These are phyloP conservation scores for Cyrtonyx montezumae DNA, from an alignment of 2,113 vertebrate genomes.

Conservation along the genomic window DNA sequence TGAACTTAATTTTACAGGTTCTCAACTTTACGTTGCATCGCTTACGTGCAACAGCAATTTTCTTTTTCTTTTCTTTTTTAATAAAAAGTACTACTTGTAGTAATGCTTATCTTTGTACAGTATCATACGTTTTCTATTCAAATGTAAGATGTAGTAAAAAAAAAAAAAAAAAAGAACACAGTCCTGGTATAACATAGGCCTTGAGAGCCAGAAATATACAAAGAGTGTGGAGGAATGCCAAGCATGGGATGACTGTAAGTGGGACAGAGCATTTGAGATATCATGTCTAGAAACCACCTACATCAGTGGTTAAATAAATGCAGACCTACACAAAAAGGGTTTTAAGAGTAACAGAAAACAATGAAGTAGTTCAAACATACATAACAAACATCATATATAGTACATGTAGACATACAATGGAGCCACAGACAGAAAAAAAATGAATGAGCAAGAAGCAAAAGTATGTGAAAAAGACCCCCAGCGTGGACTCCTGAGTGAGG, in stretches of 20 bases:
- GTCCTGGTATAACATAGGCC: not conserved
- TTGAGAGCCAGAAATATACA: not conserved
- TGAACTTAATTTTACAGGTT: not conserved
- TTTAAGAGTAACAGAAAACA: not conserved
- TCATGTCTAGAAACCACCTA: not conserved
- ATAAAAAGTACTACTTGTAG: not conserved
- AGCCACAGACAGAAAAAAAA: not conserved
- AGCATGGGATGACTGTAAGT: not conserved
- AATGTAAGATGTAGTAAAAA: not conserved
- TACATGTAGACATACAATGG: not conserved
- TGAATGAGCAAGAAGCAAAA: not conserved
- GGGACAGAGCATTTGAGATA: not conserved
- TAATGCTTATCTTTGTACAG: not conserved
- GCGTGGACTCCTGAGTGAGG: not conserved
- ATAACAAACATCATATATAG: not conserved
- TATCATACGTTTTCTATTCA: not conserved
- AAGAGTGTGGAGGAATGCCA: not conserved
- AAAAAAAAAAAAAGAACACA: not conserved
- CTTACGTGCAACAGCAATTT: not conserved
- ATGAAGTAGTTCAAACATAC: not conserved
- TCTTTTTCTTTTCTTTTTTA: too few species aligned
- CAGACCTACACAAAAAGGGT: not conserved
- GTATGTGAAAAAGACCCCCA: not conserved
- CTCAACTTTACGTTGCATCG: not conserved
- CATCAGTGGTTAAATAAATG: not conserved